Evolutionary conservation across 2,888 invertebrate species (phyloP).

Genomic region (Sepiola atlantica): DNA sequence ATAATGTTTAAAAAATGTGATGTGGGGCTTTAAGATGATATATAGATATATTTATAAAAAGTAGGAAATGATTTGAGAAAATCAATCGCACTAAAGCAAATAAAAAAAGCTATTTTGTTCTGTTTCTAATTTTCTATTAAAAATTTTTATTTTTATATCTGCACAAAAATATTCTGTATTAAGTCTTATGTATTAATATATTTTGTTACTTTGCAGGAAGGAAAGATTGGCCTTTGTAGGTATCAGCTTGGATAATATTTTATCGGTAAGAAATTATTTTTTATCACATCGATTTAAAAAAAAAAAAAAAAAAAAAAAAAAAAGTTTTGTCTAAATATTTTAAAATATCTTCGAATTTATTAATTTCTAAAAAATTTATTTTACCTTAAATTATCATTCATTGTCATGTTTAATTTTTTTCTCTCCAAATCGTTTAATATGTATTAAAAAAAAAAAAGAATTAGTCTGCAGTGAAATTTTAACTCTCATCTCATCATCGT

Average conservation of each 20-base stretch:
- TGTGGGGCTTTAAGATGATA: no score
- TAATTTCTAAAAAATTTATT: background rate
- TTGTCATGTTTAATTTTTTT: background rate
- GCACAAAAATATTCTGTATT: background rate
- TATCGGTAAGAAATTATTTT: conserved; percentile 39
- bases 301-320: background rate
- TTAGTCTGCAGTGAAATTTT: background rate
- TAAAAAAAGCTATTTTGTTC: no score
- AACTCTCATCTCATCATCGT: background rate
- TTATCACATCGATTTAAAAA: background rate
- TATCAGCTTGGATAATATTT: conserved; percentile 83
- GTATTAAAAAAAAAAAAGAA: background rate
- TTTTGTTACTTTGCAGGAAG: conserved; percentile 75
- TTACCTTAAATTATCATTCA: background rate
- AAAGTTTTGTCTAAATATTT: background rate
- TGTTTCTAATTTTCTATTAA: background rate
- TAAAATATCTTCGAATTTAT: background rate
- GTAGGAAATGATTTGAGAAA: no score
- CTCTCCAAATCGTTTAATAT: background rate
- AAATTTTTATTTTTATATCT: background rate
- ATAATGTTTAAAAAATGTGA: no score
- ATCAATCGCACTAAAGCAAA: no score
- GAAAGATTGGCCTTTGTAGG: conserved; percentile 85
- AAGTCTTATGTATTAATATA: background rate
- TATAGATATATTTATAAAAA: no score